Evolutionary conservation across 2,113 vertebrate species (phyloP), one percentile per base, ranked within the genome.

Genomic region (Platichthys flesus): DNA sequence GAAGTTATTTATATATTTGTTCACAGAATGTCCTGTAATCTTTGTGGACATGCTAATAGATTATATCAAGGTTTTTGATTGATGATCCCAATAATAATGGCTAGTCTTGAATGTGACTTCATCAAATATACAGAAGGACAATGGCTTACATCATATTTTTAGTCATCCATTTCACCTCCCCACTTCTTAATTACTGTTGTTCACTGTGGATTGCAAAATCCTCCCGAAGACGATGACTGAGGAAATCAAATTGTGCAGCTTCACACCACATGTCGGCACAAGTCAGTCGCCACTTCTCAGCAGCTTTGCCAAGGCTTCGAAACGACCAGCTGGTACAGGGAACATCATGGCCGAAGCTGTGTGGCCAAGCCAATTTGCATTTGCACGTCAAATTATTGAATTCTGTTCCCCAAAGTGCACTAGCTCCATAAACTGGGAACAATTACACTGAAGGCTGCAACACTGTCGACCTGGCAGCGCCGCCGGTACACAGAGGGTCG

Each of bases 271-370:
- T 71, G 79, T 80, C 75, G 49, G 54, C 14, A 37, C 21, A 69
- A 77, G 71, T 68, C 85, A 47, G 55, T 55, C n/a, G 65, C 56
- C 78, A 42, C 81, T 76, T 75, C 64, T 69, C 57, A 40, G 68
- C 58, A 54, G 47, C 59, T 4, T 23, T 79, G 88, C 82, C 88
- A 85, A 84, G 65, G 67, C 74, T 87, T 40, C 47, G 51, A 45
- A 79, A 58, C 24, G 40, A 71, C 85, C 90, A 87, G 86, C 88
- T 87, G 90, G 90, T 71, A 68, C 35, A 26, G 4, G 65, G 69
- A 87, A 81, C 81, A 86, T 77, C 54, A 67, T 28, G 82, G 74
- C 71, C 71, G 57, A 71, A 69, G 49, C 52, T 67, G 47, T 40
- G 66, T 12, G 65, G 68, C 58, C 67, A 20, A 85, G 37, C 57